Percentiles rank a stretch among this genome's conserved stretches.
Evolutionary conservation across 2,113 vertebrate species (phyloP).

Genomic region (Herpailurus yagouaroundi): DNA sequence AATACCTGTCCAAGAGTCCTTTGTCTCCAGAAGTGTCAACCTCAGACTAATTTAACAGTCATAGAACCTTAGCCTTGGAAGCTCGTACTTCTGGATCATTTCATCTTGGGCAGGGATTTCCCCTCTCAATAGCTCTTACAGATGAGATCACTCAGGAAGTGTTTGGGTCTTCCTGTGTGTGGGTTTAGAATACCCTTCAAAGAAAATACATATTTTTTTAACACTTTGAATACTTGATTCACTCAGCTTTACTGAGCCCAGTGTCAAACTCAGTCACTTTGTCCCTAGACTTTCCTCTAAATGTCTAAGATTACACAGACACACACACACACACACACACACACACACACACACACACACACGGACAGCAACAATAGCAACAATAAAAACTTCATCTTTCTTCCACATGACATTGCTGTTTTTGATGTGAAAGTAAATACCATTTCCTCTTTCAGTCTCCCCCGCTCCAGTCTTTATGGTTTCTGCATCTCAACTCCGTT

Average conservation of each 20-base stretch:
- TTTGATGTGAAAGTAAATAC: not conserved
- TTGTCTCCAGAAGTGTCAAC: not conserved
- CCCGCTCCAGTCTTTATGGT: not conserved
- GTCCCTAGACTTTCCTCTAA: not conserved
- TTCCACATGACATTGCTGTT: not conserved
- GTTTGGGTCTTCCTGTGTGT: not conserved
- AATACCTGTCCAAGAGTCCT: not conserved
- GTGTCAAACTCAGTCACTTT: conserved; percentile 4
- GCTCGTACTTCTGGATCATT: not conserved
- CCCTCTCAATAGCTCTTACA: not conserved
- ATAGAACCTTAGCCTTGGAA: not conserved
- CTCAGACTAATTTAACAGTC: not conserved
- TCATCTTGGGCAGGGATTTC: not conserved
- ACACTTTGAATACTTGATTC: not conserved
- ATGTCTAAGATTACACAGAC: not conserved
- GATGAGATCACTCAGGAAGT: not conserved
- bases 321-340: not conserved
- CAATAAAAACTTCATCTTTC: not conserved
- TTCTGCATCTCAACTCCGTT: not conserved
- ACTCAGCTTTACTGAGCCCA: not conserved
- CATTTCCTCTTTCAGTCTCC: not conserved
- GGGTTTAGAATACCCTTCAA: not conserved
- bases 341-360: no score
- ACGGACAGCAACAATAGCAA: not conserved
- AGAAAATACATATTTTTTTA: not conserved